phyloP scores from a whole-genome alignment of 2,113 vertebrate species.

The Boulengeromyrus knoepffleri region DNA sequence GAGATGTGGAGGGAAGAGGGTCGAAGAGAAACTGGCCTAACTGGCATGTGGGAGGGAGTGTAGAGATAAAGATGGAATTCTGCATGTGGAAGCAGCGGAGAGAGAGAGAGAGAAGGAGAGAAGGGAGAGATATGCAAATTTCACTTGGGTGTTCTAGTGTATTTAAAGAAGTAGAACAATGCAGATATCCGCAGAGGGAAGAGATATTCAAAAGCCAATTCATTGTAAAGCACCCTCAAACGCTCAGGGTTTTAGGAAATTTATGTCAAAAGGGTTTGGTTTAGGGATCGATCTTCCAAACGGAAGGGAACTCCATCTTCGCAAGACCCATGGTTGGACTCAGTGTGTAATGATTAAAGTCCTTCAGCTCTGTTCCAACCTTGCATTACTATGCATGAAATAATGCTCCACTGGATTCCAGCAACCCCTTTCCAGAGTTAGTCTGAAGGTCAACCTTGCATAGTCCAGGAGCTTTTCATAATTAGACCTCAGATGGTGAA shows the following conservation, averaged over 20 bases:
- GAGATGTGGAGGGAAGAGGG: not conserved
- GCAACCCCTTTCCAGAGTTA: constrained; percentile 25
- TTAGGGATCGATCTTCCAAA: not conserved
- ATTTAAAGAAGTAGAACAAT: constrained; percentile 29
- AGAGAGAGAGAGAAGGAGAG: not conserved
- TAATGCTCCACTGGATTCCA: constrained; percentile 10
- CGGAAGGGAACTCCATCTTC: not conserved
- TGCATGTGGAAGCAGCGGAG: not conserved
- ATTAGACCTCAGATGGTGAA: not conserved
- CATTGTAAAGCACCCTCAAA: not conserved
- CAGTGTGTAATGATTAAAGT: not conserved
- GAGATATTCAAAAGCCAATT: not conserved
- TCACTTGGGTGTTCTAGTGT: constrained; percentile 12
- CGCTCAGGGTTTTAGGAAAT: not conserved
- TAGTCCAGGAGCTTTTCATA: not conserved
- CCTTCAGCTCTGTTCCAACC: not conserved
- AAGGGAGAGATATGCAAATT: constrained; percentile 32
- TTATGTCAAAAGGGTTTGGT: not conserved
- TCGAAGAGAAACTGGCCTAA: constrained; percentile 15
- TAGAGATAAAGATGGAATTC: constrained; percentile 29
- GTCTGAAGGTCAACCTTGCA: not conserved
- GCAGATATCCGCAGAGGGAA: constrained; percentile 2
- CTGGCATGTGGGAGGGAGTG: constrained; percentile 20
- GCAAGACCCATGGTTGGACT: not conserved
- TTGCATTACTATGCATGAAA: constrained; percentile 3